Evolutionary conservation across 2,888 invertebrate genomes (phyloP).

Genomic region (Eurytoma californica): DNA sequence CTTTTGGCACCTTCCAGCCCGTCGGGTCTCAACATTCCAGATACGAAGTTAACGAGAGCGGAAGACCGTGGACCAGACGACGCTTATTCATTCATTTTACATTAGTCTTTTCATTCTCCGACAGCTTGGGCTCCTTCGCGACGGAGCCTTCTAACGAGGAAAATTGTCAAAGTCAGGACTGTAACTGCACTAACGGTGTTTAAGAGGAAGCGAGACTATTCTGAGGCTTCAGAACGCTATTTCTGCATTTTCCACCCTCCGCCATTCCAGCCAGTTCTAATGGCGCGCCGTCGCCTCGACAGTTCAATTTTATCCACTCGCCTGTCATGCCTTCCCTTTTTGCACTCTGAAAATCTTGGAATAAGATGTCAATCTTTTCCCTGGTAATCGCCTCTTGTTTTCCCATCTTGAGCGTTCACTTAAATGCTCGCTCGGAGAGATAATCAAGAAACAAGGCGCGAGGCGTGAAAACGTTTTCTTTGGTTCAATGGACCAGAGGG

Average conservation of each 20-base stretch:
- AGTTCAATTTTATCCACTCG: background rate
- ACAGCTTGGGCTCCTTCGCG: background rate
- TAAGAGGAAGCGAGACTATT: background rate
- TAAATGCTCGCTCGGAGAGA: too few species aligned
- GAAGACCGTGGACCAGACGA: constrained; percentile 21
- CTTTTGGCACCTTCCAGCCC: constrained; percentile 48
- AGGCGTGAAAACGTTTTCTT: too few species aligned
- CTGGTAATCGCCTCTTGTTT: too few species aligned
- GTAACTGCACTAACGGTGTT: background rate
- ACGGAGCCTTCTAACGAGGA: constrained; percentile 37
- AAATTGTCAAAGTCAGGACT: constrained; percentile 45
- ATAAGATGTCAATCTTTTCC: too few species aligned
- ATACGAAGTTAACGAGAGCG: constrained; percentile 53
- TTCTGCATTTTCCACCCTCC: background rate
- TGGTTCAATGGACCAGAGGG: too few species aligned
- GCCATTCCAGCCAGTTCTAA: background rate
- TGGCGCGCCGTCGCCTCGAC: background rate
- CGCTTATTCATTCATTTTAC: constrained; percentile 50
- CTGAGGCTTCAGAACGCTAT: background rate
- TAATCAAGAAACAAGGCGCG: too few species aligned
- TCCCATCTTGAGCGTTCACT: too few species aligned
- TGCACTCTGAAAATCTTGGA: background rate
- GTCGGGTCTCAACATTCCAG: constrained; percentile 39
- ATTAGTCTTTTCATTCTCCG: constrained; percentile 44
- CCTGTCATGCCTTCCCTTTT: background rate